Percentiles rank a stretch among this genome's conserved stretches.
Evolutionary conservation across 1,140 invertebrate species (phyloP).

Genomic region (Lordiphosa mommai): DNA sequence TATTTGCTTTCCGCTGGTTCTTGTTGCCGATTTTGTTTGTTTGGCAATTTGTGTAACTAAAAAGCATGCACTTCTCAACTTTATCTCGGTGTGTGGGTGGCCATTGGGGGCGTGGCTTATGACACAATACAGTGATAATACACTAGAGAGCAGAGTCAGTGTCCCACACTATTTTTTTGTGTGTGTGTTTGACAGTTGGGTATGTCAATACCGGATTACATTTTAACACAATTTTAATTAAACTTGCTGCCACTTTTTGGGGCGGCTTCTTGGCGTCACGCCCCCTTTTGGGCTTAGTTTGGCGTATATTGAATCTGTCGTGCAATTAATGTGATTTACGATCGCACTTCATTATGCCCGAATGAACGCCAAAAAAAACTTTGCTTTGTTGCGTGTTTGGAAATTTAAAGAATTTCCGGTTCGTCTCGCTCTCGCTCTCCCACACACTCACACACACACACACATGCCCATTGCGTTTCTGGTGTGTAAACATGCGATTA

Average conservation of each 20-base stretch:
- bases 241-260: conserved; percentile 30
- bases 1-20: conserved; percentile 3
- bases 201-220: conserved; percentile 55
- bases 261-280: too few relatives aligned
- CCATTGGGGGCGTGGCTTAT: conserved; percentile 8
- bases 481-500: conserved; percentile 71
- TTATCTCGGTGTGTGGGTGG: conserved; percentile 44
- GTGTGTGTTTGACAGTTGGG: background rate
- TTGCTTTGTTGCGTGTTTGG: conserved; percentile 30
- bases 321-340: conserved; percentile 72
- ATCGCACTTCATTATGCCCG: conserved; percentile 56
- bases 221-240: conserved; percentile 65
- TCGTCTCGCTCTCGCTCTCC: background rate
- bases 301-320: too few relatives aligned
- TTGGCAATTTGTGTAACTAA: conserved; percentile 73
- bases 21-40: conserved; percentile 56
- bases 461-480: conserved; percentile 43
- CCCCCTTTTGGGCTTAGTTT: too few relatives aligned
- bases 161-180: too few relatives aligned
- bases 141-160: too few relatives aligned
- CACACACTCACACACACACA: background rate
- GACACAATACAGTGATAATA: conserved; percentile 40
- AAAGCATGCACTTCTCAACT: conserved; percentile 74
- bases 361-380: conserved; percentile 8
- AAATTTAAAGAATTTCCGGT: conserved; percentile 54